phyloP scores from a whole-genome alignment of 2,797 vertebrate genomes.

The Tenualosa ilisha region DNA sequence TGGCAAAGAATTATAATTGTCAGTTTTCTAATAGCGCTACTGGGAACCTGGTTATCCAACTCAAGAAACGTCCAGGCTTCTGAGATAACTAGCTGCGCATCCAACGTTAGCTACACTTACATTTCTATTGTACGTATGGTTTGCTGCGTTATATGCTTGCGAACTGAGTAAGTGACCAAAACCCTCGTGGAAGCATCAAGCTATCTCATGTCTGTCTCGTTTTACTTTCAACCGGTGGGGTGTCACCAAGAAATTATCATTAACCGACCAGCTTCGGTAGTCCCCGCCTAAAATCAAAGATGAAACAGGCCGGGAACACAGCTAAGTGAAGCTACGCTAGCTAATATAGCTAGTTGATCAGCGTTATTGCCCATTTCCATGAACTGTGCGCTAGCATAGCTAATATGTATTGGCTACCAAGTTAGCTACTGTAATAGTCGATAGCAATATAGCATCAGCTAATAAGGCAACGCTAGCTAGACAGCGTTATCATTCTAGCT shows the following conservation, averaged over 20 bases:
- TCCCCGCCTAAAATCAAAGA: conserved; percentile 46
- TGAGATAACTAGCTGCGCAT: neutral
- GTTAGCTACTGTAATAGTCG: conserved; percentile 1
- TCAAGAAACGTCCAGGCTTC: neutral
- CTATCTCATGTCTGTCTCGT: neutral
- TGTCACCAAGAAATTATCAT: neutral
- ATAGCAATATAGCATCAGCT: conserved; percentile 19
- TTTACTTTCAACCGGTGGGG: neutral
- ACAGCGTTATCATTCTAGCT: neutral
- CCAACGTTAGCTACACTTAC: neutral
- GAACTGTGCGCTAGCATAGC: neutral
- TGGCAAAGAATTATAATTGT: neutral
- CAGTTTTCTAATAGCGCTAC: neutral
- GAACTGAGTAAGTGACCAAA: neutral
- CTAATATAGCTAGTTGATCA: conserved; percentile 48
- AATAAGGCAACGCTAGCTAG: neutral
- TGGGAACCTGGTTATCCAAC: neutral
- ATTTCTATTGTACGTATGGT: neutral
- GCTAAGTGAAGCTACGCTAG: conserved; percentile 17
- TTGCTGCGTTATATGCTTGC: neutral
- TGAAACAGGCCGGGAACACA: conserved; percentile 37
- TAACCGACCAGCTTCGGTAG: conserved; percentile 32
- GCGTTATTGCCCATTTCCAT: conserved; percentile 62
- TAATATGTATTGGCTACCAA: neutral
- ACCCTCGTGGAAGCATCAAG: neutral